Evolutionary conservation across 2,797 vertebrate species (phyloP).

Genomic region (Chrysocyon brachyurus): DNA sequence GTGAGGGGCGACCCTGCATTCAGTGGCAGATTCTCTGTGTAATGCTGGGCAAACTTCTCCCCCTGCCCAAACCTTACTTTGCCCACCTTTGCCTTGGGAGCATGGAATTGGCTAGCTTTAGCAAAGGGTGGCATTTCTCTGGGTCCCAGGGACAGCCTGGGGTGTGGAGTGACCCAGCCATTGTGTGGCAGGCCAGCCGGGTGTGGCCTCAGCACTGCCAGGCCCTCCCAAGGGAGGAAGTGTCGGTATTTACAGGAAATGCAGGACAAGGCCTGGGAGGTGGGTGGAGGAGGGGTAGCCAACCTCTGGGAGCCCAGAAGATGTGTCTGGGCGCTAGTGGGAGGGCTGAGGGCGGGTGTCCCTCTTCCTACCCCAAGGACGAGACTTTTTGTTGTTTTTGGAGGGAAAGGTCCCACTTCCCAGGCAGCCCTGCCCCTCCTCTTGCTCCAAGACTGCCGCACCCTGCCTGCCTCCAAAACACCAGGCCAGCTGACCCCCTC

Average conservation of each 20-base stretch:
- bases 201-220: slow-evolving; percentile 93
- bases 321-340: neutral
- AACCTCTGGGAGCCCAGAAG: neutral
- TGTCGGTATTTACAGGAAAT: slow-evolving; percentile 98
- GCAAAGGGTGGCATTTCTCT: neutral
- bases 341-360: slow-evolving; percentile 49
- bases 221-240: slow-evolving; percentile 95
- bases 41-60: neutral
- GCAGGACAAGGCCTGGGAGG: slow-evolving; percentile 90
- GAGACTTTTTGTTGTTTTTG: slow-evolving; percentile 47
- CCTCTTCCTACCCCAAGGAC: slow-evolving; percentile 28
- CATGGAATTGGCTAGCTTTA: neutral
- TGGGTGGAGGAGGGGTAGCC: slow-evolving; percentile 44
- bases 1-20: neutral
- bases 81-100: neutral
- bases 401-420: slow-evolving; percentile 7
- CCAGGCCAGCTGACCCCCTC: neutral
- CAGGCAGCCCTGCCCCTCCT: neutral
- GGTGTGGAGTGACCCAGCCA: slow-evolving; percentile 67
- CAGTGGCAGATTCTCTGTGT: neutral
- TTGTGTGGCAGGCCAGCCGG: slow-evolving; percentile 83
- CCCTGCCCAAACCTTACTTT: neutral
- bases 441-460: neutral
- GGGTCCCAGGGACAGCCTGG: neutral
- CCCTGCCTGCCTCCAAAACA: neutral